Evolutionary conservation across 2,888 invertebrate species (phyloP), one percentile per base, ranked within the genome.

Genomic region (Caenorhabditis becei): DNA sequence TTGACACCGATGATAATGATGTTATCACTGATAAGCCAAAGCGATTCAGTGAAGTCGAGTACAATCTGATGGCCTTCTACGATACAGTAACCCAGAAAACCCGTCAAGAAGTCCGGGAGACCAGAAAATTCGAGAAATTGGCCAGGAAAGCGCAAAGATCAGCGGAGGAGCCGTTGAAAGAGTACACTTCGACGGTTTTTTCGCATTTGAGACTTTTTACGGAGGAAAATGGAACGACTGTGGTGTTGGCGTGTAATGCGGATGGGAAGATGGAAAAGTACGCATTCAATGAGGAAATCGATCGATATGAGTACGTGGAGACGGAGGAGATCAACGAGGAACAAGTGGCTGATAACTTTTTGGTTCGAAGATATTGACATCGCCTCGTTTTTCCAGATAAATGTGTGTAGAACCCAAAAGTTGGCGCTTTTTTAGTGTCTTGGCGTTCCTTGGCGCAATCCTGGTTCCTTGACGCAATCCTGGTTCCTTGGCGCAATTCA

Each of bases 21-120:
- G 28, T 16, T 8, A 28, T 16, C 23, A 16, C 10, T 5, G 47
- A 49, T n/a, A 49, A 20, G 7, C 16, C 4, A 10, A 11, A 14
- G 35, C 14, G 20, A 20, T 14, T 44, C 11, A 8, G 2, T 41
- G 47, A 47, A 16, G 11, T 26, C 1, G 63, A 51, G 23, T 32
- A 65, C 65, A 65, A 65, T 23, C 7, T 65, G 7, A 35, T 65
- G n/a, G 37, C 32, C 8, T 53, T 65, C 26, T 65, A 65, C 53
- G 65, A 65, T 8, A 41, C 32, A 16, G 51, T 65, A 10, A 35
- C 8, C 3, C 16, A 41, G 35, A 53, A 65, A 35, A 24, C 51
- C 1, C 11, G 18, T 2, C 51, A 65, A 4, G 65, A 65, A 35
- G 58, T n/a, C 10, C 7, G n/a, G 2, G 20, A 58, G 26, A 5